Evolutionary conservation across 53 echinoderm and acorn worm genomes (phyloP), one percentile per base, ranked within the genome.

Genomic region (Henricia sp.): DNA sequence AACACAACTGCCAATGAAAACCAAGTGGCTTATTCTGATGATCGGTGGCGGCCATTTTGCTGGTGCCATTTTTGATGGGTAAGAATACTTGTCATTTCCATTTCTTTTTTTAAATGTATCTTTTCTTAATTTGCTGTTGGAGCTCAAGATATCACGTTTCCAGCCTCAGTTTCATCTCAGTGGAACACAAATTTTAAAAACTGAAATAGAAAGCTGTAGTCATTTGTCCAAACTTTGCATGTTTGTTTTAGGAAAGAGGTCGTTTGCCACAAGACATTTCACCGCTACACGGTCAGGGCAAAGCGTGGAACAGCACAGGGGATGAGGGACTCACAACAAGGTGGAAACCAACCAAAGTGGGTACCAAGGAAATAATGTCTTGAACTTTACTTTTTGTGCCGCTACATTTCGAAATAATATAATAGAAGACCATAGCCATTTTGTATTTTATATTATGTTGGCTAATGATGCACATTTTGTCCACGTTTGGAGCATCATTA

Each of bases 31-130:
- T 30, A 84, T 99, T 65, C 82, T 99, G 17, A 92, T 99, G 99
- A 88, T 92, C 39, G 99, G 90, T 38, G 99, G 90, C 33, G 99
- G 99, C 72, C 99, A 99, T 84, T 99, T 99, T 95, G 99, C 99
- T 23, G 99, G 90, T 21, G 99, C 99, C 41, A 74, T 99, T 38
- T 99, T 91, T 86, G 68, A 95, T 82, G 94, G 99, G 99, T 92
- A 84, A 70, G 73, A 60, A 56, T 16, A 21, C 38, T 77, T 24
- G 38, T 77, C 8, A 74, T n/a, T n/a, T n/a, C n/a, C n/a, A n/a
- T n/a, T n/a, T n/a, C n/a, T n/a, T n/a, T n/a, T n/a, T n/a, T n/a
- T n/a, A n/a, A n/a, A n/a, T n/a, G n/a, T n/a, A n/a, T n/a, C n/a
- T n/a, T n/a, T n/a, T n/a, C n/a, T n/a, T n/a, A n/a, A n/a, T n/a